These are phyloP conservation scores for Myrmophylax atrothorax DNA, from an alignment of 2,113 vertebrate species.

Conservation along the genomic window DNA sequence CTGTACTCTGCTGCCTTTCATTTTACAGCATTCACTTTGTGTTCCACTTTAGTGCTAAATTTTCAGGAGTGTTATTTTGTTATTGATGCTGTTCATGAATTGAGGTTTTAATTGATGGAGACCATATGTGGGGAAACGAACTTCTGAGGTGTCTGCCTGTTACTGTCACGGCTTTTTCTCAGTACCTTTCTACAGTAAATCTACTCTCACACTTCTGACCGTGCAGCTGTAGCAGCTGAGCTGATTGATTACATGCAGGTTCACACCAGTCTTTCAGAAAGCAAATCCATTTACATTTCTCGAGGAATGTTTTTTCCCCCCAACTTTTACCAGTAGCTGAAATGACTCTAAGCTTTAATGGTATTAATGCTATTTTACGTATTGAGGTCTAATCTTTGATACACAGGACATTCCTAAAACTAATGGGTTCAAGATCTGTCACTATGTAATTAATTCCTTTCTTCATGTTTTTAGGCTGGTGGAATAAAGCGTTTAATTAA, in stretches of 20 bases:
- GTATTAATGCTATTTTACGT: background rate
- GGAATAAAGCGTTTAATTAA: background rate
- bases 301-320: background rate
- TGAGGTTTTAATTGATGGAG: conserved; percentile 20
- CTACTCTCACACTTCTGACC: background rate
- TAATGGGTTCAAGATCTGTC: background rate
- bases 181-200: background rate
- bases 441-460: background rate
- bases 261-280: background rate
- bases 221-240: background rate
- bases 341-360: background rate
- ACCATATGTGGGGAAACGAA: background rate
- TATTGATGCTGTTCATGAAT: background rate
- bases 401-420: background rate
- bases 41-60: background rate
- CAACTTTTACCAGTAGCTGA: background rate
- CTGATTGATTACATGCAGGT: background rate
- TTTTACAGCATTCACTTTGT: background rate
- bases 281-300: conserved; percentile 3
- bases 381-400: background rate
- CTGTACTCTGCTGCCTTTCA: background rate
- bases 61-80: background rate
- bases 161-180: background rate
- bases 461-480: background rate
- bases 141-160: background rate